A percentile compares a stretch with the other conserved stretches of the same genome.
phyloP scores from a whole-genome alignment of 2,888 invertebrate species.

The Charanyca ferruginea region DNA sequence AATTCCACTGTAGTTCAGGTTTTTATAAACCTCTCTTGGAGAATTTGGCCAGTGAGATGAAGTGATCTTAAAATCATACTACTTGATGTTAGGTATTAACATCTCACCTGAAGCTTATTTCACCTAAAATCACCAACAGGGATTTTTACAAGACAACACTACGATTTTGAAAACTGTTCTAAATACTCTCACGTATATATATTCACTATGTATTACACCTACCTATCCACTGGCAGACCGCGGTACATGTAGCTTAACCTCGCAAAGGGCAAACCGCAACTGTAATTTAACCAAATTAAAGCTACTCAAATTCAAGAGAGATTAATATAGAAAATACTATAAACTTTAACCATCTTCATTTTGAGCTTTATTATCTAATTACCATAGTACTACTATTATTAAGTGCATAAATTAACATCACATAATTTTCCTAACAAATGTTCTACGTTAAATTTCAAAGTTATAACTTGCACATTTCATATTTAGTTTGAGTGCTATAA shows the following conservation, averaged over 20 bases:
- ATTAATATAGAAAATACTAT: slow-evolving; percentile 1
- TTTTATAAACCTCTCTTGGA: no score
- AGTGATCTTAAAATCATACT: no score
- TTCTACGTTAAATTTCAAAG: slow-evolving; percentile 23
- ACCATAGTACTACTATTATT: slow-evolving; percentile 22
- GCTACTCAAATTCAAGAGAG: neutral
- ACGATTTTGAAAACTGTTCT: no score
- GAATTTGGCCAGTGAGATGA: no score
- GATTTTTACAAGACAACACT: no score
- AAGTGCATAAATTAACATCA: slow-evolving; percentile 35
- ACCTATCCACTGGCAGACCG: neutral
- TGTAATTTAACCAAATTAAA: neutral
- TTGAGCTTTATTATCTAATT: slow-evolving; percentile 12
- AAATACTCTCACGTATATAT: no score
- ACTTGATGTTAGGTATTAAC: no score
- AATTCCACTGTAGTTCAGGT: no score
- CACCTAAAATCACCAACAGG: no score
- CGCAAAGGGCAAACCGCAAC: slow-evolving; percentile 1
- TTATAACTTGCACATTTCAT: slow-evolving; percentile 33
- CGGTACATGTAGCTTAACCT: neutral
- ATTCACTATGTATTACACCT: no score
- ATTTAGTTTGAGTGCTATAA: slow-evolving; percentile 25
- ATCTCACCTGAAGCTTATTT: no score
- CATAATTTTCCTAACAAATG: slow-evolving; percentile 23
- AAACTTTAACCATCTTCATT: neutral